Evolutionary conservation across 1,140 invertebrate genomes (phyloP), one percentile per base, ranked within the genome.

Genomic region (Drosophila baimaii): DNA sequence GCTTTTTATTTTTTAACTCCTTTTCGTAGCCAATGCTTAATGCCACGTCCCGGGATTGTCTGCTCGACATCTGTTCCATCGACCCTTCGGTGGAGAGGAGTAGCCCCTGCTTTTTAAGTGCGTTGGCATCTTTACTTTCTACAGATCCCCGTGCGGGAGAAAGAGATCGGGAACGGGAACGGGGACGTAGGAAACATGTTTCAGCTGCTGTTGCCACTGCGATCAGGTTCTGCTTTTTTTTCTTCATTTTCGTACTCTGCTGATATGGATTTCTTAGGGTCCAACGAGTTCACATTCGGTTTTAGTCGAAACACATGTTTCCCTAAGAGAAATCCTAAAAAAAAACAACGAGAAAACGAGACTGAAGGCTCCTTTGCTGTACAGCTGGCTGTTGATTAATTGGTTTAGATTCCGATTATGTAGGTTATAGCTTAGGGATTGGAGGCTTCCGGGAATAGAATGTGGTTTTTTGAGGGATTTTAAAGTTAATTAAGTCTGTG

Each of bases 91-190:
- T 46, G 33, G 31, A 58, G 47, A 49, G n/a, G 47, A 49, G n/a
- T 25, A 49, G 66, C 47, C 43, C 49, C 43, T 39, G 57, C 27
- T 70, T 59, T 65, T 83, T 71, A 58, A 73, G 81, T 85, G 66
- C 83, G 66, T 86, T 85, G 82, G 82, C 82, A 81, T 81, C 73
- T 84, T 89, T 78, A 77, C 84, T 88, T 88, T 88, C 83, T 88
- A 79, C 69, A 35, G 65, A 39, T 46, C 59, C 35, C 27, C 46
- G 31, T 13, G 25, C 69, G 17, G 64, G 65, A 49, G 43, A 35
- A 43, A 19, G 66, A 19, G 59, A 39, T 25, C 21, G 44, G 17
- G 23, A 29, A 37, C 10, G 54, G 29, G 17, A 37, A 31, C 54
- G 62, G 43, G 23, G 52, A 44, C 39, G 55, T 23, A 46, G 77